These are phyloP conservation scores for Anabacerthia variegaticeps DNA, from an alignment of 2,797 vertebrate genomes.

Conservation along the genomic window DNA sequence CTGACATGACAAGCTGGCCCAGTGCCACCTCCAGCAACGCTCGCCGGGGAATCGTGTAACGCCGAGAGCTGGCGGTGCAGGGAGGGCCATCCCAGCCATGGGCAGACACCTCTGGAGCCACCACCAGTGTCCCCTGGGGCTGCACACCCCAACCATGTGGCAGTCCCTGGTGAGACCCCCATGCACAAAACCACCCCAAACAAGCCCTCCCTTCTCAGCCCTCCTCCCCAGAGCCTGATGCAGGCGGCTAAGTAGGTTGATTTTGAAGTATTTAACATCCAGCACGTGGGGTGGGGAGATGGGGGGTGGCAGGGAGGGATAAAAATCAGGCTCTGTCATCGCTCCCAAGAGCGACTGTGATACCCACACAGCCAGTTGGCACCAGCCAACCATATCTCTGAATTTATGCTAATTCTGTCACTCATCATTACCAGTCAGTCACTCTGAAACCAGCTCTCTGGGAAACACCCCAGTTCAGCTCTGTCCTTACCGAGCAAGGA, in stretches of 20 bases:
- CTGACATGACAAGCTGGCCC: constrained; percentile 30
- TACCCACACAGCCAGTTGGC: constrained; percentile 35
- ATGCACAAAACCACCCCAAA: rapidly evolving
- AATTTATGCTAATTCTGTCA: constrained; percentile 57
- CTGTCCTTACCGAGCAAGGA: background rate
- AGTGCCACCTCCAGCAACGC: background rate
- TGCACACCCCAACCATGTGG: rapidly evolving
- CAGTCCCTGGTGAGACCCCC: rapidly evolving
- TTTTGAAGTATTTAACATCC: constrained; percentile 28
- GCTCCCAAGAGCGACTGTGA: background rate
- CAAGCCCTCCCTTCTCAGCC: background rate
- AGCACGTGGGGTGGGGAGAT: background rate
- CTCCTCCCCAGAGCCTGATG: background rate
- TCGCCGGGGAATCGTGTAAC: rapidly evolving
- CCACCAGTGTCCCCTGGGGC: rapidly evolving
- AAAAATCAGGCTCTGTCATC: constrained; percentile 50
- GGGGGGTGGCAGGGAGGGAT: background rate
- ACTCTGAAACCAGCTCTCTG: constrained; percentile 34
- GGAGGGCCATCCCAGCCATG: rapidly evolving
- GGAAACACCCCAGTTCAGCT: constrained; percentile 39
- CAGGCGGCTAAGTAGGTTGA: constrained; percentile 5
- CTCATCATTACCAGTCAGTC: constrained; percentile 40
- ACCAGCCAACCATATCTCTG: constrained; percentile 12
- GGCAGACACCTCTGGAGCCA: rapidly evolving
- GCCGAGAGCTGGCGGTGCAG: rapidly evolving